Evolutionary conservation across 2,113 vertebrate genomes (phyloP), one percentile per base, ranked within the genome.

Genomic region (Semicossyphus pulcher): DNA sequence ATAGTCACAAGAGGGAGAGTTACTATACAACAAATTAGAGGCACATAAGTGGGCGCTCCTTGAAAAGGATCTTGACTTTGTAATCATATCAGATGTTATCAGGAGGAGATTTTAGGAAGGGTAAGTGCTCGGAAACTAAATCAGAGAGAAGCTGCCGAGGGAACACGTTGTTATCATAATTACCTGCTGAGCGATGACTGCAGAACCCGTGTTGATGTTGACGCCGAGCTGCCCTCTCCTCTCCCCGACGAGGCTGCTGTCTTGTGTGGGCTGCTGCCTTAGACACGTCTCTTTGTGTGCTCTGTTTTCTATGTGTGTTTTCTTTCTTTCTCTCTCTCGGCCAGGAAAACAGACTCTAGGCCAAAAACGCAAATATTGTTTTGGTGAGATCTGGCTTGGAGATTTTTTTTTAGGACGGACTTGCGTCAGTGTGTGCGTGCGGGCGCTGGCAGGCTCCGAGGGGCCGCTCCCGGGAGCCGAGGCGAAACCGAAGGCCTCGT

Each of bases 81-180:
- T 92, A 89, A 91, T 91, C 85, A 74, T 85, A 89, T 89, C 80
- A 89, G 86, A 86, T 90, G 76, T 81, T 88, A 88, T 88, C 76
- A 41, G 64, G 70, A 61, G 84, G 76, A 86, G 84, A 86, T 90
- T 87, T 86, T 85, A 81, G 88, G 84, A 87, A 89, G 89, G 83
- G 79, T 80, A 86, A 90, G 89, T 80, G 78, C 78, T 88, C 64
- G 49, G 77, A 91, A 88, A 88, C 79, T 60, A 83, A 91, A 91
- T 89, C 86, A 86, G 85, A 88, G 86, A 78, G 78, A 75, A 78
- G 70, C 82, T 66, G 83, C 79, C 81, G 52, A 60, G 88, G 83
- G 88, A 92, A 82, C 87, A 78, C 29, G 56, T 74, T 86, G 85
- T 90, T 89, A 91, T 91, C 90, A 72, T 88, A 90, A 91, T 90